A percentile compares a stretch with the other conserved stretches of the same genome.
Evolutionary conservation across 64 coral and sea anemone species (phyloP).

Genomic region (Astreopora myriophthalma): DNA sequence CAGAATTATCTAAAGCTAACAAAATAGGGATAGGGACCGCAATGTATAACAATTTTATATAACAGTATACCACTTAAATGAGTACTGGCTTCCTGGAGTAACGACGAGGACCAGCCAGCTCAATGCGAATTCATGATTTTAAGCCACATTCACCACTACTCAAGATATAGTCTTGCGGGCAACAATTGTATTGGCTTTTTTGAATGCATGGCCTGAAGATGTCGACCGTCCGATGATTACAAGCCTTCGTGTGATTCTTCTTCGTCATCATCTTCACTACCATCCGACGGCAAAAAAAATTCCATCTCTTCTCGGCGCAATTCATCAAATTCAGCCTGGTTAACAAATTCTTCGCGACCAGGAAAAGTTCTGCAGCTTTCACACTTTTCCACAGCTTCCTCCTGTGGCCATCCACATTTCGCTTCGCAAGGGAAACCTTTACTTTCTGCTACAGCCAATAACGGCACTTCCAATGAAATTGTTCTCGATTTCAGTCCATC

Average conservation of each 20-base stretch:
- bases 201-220: no score
- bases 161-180: no score
- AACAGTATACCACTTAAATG: no score
- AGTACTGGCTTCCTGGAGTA: no score
- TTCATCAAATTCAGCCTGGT: neutral
- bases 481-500: neutral
- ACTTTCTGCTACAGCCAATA: neutral
- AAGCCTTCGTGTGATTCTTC: neutral
- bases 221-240: no score
- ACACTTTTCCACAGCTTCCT: neutral
- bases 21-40: no score
- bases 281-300: neutral
- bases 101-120: no score
- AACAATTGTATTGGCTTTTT: no score
- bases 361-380: neutral
- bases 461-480: neutral
- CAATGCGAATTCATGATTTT: no score
- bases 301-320: neutral
- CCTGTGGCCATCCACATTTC: neutral
- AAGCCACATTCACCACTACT: no score
- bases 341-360: neutral
- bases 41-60: no score
- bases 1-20: no score
- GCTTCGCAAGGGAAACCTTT: neutral
- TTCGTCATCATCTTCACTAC: neutral